Evolutionary conservation across 1,140 invertebrate genomes (phyloP).

Genomic region (Drosophila sechellia): DNA sequence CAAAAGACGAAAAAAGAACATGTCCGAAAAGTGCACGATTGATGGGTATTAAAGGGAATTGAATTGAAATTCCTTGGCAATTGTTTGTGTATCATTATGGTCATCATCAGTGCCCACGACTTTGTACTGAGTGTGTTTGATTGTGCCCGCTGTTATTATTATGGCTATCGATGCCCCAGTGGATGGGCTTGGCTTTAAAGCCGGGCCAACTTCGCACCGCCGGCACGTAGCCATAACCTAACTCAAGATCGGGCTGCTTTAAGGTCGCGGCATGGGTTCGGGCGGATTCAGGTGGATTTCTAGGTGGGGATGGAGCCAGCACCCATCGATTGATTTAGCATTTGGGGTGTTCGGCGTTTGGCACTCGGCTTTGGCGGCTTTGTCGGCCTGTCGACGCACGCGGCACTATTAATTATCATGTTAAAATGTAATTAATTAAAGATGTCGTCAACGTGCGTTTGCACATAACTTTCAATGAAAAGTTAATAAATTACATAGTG

Average conservation of each 20-base stretch:
- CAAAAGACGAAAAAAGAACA: background rate
- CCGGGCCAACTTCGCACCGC: constrained; percentile 16
- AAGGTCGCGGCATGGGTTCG: background rate
- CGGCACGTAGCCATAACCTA: constrained; percentile 36
- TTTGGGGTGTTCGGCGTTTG: constrained; percentile 15
- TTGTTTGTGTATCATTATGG: constrained; percentile 81
- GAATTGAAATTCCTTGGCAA: constrained; percentile 79
- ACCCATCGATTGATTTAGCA: constrained; percentile 57
- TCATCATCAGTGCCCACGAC: constrained; percentile 67
- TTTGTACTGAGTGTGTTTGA: constrained; percentile 4
- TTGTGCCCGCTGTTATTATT: constrained; percentile 38
- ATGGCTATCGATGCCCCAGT: constrained; percentile 29
- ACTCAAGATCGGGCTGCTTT: constrained; percentile 8
- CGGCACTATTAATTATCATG: constrained; percentile 81
- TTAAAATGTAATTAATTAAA: constrained; percentile 84
- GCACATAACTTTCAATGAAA: constrained; percentile 83
- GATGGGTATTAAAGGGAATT: constrained; percentile 49
- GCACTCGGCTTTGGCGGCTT: background rate
- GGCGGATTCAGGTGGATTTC: background rate
- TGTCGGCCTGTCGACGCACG: constrained; percentile 51
- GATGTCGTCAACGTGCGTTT: constrained; percentile 70
- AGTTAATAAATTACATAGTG: constrained; percentile 83
- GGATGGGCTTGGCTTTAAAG: constrained; percentile 26
- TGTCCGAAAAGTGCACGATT: background rate
- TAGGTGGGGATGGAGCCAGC: too few relatives aligned